Conservation (phyloP, 2,113 vertebrate species). For the Myotis yumanensis region DNA sequence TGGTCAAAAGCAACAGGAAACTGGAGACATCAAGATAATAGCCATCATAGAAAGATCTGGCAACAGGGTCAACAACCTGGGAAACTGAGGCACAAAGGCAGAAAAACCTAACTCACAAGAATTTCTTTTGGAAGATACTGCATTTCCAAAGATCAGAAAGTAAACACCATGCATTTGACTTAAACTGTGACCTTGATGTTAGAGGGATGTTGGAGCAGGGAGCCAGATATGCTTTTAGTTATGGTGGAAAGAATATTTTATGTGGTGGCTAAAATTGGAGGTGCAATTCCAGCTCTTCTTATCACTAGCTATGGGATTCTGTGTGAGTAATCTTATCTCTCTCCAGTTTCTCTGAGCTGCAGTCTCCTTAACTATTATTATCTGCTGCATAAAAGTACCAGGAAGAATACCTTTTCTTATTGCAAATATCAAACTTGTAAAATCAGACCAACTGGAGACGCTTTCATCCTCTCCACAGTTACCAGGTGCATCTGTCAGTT, state of each 20-base stretch:
- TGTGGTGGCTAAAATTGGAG: not conserved
- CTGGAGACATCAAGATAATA: not conserved
- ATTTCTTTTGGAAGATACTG: not conserved
- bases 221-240: not conserved
- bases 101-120: not conserved
- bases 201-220: not conserved
- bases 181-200: not conserved
- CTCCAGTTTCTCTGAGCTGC: not conserved
- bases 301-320: not conserved
- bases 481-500: not conserved
- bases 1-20: not conserved
- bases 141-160: not conserved
- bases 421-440: not conserved
- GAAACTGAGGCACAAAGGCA: not conserved
- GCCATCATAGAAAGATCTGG: not conserved
- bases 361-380: not conserved
- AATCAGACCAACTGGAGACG: not conserved
- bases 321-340: not conserved
- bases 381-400: not conserved
- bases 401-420: slow-evolving; percentile 2
- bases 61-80: not conserved
- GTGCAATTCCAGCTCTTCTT: not conserved
- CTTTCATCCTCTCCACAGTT: not conserved
- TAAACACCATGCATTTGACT: not conserved
- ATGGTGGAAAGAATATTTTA: not conserved